Conservation (phyloP, 2,888 invertebrate species). For the Ochropleura leucogaster region DNA sequence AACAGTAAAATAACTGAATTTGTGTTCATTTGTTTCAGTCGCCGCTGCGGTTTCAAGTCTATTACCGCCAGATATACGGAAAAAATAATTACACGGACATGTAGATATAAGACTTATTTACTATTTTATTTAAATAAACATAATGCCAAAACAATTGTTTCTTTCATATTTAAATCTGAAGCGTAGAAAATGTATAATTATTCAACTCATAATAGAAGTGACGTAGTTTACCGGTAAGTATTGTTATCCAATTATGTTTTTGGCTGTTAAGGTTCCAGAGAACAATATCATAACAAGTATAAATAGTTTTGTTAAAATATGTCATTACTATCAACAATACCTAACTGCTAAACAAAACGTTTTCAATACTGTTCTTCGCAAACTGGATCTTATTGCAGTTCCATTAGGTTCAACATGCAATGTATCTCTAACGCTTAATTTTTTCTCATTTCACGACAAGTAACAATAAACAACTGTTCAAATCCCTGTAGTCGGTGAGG, state of each 20-base stretch:
- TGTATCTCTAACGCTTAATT: too few species aligned
- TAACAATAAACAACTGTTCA: too few species aligned
- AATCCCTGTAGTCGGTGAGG: too few species aligned
- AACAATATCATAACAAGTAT: not conserved
- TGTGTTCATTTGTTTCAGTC: constrained; percentile 59
- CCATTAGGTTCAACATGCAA: too few species aligned
- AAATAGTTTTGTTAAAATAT: not conserved
- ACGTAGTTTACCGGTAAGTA: not conserved
- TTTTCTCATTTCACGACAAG: too few species aligned
- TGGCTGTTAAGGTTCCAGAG: not conserved
- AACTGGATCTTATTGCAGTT: too few species aligned
- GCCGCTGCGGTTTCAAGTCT: constrained; percentile 60
- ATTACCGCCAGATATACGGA: constrained; percentile 68
- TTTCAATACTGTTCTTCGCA: too few species aligned
- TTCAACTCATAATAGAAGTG: not conserved
- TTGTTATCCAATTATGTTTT: not conserved
- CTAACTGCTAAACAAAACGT: not conserved
- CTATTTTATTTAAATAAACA: constrained; percentile 31
- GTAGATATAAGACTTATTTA: constrained; percentile 3
- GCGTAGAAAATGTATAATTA: not conserved
- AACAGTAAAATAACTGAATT: too few species aligned
- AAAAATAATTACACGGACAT: constrained; percentile 26
- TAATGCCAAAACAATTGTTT: not conserved
- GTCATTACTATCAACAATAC: constrained; percentile 1
- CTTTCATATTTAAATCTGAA: not conserved